phyloP scores from a whole-genome alignment of 2,113 vertebrate species.

The Pygoscelis adeliae region DNA sequence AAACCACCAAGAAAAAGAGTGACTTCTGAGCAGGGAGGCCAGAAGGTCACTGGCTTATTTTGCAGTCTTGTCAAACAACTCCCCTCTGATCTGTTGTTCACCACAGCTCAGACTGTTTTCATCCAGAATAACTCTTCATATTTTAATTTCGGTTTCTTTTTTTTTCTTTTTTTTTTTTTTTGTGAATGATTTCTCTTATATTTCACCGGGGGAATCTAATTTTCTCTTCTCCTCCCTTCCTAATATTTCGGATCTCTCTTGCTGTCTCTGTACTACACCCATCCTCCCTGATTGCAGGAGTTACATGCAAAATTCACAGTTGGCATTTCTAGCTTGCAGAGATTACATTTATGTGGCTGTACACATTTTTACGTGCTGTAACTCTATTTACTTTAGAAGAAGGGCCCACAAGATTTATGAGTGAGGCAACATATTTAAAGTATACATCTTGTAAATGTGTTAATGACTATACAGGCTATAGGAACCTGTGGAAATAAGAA shows the following conservation, averaged over 20 bases:
- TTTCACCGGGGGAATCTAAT: neutral
- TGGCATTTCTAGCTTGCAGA: neutral
- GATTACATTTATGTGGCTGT: neutral
- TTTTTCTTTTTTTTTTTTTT: too few species aligned
- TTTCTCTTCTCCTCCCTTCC: neutral
- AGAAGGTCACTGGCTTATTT: neutral
- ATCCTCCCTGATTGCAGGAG: neutral
- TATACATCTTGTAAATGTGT: constrained; percentile 22
- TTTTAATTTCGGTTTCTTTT: neutral
- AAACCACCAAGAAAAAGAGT: neutral
- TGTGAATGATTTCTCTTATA: neutral
- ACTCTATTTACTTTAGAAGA: constrained; percentile 6
- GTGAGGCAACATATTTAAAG: constrained; percentile 39
- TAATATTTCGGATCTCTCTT: neutral
- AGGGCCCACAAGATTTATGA: neutral
- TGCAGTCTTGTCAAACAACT: neutral
- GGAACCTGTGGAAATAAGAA: constrained; percentile 30
- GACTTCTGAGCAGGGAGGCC: neutral
- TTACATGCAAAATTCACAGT: neutral
- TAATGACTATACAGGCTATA: constrained; percentile 32
- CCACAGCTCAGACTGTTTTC: neutral
- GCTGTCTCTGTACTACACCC: neutral
- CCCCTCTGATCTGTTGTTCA: neutral
- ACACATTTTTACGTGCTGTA: neutral
- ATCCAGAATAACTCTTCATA: neutral